Percentiles rank a stretch among this genome's conserved stretches.
Evolutionary conservation across 2,888 invertebrate species (phyloP).

Genomic region (Helleia helle): DNA sequence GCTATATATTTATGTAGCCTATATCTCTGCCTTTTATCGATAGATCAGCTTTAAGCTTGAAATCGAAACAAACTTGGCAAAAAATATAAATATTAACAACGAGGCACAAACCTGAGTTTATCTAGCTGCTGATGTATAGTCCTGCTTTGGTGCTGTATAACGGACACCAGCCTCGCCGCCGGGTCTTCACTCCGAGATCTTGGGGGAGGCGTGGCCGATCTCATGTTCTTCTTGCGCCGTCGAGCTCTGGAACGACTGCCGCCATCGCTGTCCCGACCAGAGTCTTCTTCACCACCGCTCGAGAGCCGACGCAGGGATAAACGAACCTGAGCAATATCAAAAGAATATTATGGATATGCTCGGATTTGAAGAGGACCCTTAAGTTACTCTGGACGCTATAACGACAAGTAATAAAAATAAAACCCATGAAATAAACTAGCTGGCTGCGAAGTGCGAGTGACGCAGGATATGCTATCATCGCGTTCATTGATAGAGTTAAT

Average conservation of each 20-base stretch:
- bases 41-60: too few relatives aligned
- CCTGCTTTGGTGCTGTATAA: conserved; percentile 62
- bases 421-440: too few relatives aligned
- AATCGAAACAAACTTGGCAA: too few relatives aligned
- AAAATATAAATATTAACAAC: too few relatives aligned
- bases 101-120: conserved; percentile 58
- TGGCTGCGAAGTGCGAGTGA: too few relatives aligned
- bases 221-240: conserved; percentile 37
- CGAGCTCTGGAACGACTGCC: conserved; percentile 45
- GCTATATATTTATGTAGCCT: too few relatives aligned
- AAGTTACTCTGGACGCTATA: too few relatives aligned
- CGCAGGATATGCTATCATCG: too few relatives aligned
- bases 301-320: conserved; percentile 60
- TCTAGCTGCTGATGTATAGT: conserved; percentile 66
- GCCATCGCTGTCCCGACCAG: conserved; percentile 62
- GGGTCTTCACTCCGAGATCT: conserved; percentile 50
- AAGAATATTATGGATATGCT: neutral
- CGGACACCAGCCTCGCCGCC: conserved; percentile 55
- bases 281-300: conserved; percentile 66
- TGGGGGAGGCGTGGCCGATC: conserved; percentile 50
- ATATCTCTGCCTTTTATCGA: too few relatives aligned
- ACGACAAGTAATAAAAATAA: too few relatives aligned
- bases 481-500: too few relatives aligned
- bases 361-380: too few relatives aligned
- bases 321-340: conserved; percentile 47